Conservation (phyloP, 2,888 invertebrate genomes). For the Lutraria lutraria region DNA sequence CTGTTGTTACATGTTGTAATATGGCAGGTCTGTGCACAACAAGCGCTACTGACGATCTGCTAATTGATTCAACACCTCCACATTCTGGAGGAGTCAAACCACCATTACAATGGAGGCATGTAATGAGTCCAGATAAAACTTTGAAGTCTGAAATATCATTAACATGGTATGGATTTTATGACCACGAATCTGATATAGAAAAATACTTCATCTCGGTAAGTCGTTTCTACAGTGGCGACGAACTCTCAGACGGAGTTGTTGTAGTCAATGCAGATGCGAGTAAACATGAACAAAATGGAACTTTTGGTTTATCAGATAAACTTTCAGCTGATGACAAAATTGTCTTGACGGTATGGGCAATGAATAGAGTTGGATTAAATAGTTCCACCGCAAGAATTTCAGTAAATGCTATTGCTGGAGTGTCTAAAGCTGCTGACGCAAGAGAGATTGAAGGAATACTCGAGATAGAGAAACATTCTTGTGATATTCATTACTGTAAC, state of each 20-base stretch:
- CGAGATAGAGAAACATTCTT: constrained; percentile 60
- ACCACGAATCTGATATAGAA: constrained; percentile 69
- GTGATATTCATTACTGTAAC: constrained; percentile 62
- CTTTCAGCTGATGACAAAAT: constrained; percentile 53
- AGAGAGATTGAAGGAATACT: constrained; percentile 43
- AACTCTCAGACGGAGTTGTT: constrained; percentile 56
- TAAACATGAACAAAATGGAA: constrained; percentile 18
- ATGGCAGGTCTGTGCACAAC: constrained; percentile 70
- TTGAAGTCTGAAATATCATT: constrained; percentile 42
- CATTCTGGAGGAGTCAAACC: constrained; percentile 71
- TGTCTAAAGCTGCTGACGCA: not conserved
- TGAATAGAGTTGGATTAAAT: constrained; percentile 65
- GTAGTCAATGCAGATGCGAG: not conserved
- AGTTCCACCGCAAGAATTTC: constrained; percentile 46
- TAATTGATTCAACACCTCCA: constrained; percentile 76
- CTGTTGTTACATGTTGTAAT: constrained; percentile 69
- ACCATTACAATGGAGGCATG: constrained; percentile 59
- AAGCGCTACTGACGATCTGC: constrained; percentile 52
- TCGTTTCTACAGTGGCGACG: constrained; percentile 57
- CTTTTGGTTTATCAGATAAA: constrained; percentile 27
- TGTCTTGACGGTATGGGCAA: constrained; percentile 66
- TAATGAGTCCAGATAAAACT: not conserved
- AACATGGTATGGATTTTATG: constrained; percentile 74
- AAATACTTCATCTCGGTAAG: constrained; percentile 62
- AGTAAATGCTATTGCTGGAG: constrained; percentile 31